Conservation (phyloP, 2,888 invertebrate species). For the Diadromus collaris region DNA sequence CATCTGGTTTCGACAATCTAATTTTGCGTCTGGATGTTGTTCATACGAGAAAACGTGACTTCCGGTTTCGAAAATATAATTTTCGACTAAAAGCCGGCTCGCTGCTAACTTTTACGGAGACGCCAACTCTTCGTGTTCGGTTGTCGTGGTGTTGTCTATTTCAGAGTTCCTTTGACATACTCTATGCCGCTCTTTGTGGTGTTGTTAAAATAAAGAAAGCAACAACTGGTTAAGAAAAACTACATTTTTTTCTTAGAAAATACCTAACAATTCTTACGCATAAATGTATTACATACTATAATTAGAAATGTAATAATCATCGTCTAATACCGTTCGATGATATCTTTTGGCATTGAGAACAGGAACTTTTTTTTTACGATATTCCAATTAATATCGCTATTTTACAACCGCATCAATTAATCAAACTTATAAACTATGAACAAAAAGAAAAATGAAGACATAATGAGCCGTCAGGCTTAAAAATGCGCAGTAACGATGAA, state of each 20-base stretch:
- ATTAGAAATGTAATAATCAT: background rate
- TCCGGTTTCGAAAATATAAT: background rate
- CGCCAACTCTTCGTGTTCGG: too few species aligned
- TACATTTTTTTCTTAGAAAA: slow-evolving; percentile 4
- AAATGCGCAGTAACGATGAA: background rate
- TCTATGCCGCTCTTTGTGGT: too few species aligned
- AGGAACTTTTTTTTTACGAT: slow-evolving; percentile 2
- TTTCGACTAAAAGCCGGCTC: background rate
- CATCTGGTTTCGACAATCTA: background rate
- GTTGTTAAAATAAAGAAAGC: background rate
- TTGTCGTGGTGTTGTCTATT: too few species aligned
- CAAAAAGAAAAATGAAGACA: background rate
- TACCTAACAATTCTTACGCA: background rate
- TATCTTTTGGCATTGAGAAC: background rate
- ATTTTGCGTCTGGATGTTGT: too few species aligned
- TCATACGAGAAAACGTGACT: too few species aligned
- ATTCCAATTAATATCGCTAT: background rate
- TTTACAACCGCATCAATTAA: background rate
- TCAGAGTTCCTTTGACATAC: too few species aligned
- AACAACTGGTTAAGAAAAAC: background rate
- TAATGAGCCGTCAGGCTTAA: background rate
- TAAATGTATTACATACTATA: background rate
- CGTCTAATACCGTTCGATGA: background rate
- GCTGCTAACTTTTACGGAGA: too few species aligned
- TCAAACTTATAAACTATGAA: background rate